Conservation (phyloP, 2,888 invertebrate species). For the Philereme transversata region DNA sequence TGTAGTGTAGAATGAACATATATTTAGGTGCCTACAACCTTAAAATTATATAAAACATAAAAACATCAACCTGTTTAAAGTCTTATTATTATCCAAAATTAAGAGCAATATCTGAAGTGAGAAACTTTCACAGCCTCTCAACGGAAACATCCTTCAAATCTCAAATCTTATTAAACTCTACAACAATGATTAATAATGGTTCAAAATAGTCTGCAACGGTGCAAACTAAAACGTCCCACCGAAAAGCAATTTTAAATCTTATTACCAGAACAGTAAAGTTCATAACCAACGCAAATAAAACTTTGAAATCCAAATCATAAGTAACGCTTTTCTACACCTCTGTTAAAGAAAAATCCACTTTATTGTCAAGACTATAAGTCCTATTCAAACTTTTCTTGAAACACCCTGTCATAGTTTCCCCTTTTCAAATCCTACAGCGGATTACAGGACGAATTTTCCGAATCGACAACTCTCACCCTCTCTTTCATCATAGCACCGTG, state of each 20-base stretch:
- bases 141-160: conserved; percentile 58
- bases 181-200: conserved; percentile 68
- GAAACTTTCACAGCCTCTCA: conserved; percentile 50
- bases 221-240: conserved; percentile 21
- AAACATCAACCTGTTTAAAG: not conserved
- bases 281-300: conserved; percentile 27
- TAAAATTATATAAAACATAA: too few relatives aligned
- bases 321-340: not conserved
- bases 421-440: conserved; percentile 53
- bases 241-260: conserved; percentile 29
- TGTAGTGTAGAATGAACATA: too few relatives aligned
- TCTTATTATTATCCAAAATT: conserved; percentile 11
- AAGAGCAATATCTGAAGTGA: conserved; percentile 42
- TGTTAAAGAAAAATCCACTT: conserved; percentile 20
- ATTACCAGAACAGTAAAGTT: conserved; percentile 12
- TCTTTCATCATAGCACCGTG: conserved; percentile 28
- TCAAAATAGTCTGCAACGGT: conserved; percentile 42
- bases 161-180: conserved; percentile 66
- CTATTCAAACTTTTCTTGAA: not conserved
- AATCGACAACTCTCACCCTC: conserved; percentile 40
- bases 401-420: conserved; percentile 43
- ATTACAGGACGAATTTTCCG: conserved; percentile 45
- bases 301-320: conserved; percentile 11
- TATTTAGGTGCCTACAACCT: too few relatives aligned
- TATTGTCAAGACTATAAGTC: conserved; percentile 3